Base-by-base conservation (phyloP, 2,113 vertebrate species). In the Clarias batrachus region DNA sequence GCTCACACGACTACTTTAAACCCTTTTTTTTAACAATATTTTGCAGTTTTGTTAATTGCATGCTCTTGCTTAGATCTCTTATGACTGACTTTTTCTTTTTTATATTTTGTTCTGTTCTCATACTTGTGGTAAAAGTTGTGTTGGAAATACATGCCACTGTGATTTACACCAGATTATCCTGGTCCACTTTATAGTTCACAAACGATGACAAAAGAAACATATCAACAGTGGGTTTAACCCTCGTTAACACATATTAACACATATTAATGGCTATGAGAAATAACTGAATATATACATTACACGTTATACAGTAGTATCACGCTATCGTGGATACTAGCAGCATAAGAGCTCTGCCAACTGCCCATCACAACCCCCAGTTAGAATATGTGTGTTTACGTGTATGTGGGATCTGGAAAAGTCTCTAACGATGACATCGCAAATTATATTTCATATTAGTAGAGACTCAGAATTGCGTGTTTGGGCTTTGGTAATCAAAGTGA, bases 391-490 rank as follows among this genome's bases (percentile, higher is more conserved):
- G n/a, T 27, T 48, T 48, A 48, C 48, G n/a, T 66, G 65, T 66
- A n/a, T 71, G 57, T 60, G 27, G 27, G 57, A 81, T 81, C 19
- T 81, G 78, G 73, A 23, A 65, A 48, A 56, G 60, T 68, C 37
- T 57, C 60, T 9, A 57, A 65, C 3, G 1, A 66, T 65, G 27
- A 54, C 74, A 78, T 85, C 8, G 66, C 27, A 66, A 79, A 65
- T 78, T 30, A 23, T 78, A 79, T 66, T 85, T 57, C 48, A 66
- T 85, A 85, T 79, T 68, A 54, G 33, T 25, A 27, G 57, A 76
- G 62, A 85, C 59, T 60, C 59, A 21, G 73, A 83, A 79, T 21
- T 85, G 74, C n/a, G 74, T 85, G 84, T 85, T 78, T 85, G 62
- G 84, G 84, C 74, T 65, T 56, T 25, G 63, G 54, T 85, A 78